Percentiles rank a stretch among this genome's conserved stretches.
These are phyloP conservation scores for Chrysolina oricalcia DNA, from an alignment of 2,888 invertebrate species.

Conservation along the genomic window DNA sequence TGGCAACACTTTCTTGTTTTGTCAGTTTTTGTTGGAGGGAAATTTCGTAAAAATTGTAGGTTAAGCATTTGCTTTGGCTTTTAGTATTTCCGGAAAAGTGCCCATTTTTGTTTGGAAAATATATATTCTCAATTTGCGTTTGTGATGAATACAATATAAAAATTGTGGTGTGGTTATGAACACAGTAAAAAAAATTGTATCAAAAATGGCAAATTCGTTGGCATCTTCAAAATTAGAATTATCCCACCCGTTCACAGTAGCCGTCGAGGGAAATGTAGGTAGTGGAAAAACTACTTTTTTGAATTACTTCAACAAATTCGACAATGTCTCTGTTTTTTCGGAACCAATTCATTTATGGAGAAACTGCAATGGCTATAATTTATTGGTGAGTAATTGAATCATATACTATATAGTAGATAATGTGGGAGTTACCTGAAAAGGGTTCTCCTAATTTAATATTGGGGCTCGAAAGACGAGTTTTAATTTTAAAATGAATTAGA, in stretches of 20 bases:
- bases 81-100: background rate
- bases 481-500: too few species aligned
- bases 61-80: background rate
- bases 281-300: conserved; percentile 93
- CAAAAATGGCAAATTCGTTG: conserved; percentile 54
- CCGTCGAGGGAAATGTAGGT: conserved; percentile 93
- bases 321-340: conserved; percentile 76
- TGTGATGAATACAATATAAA: background rate
- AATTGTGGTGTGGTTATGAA: conserved; percentile 34
- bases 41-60: too few species aligned
- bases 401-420: too few species aligned
- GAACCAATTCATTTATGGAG: conserved; percentile 92
- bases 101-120: too few species aligned
- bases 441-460: too few species aligned
- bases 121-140: background rate
- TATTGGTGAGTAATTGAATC: conserved; percentile 72
- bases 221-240: conserved; percentile 42
- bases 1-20: too few species aligned
- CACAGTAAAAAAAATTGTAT: conserved; percentile 49
- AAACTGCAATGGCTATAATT: conserved; percentile 84
- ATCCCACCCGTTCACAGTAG: conserved; percentile 81
- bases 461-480: too few species aligned
- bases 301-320: conserved; percentile 83
- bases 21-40: too few species aligned
- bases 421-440: too few species aligned